Conservation (phyloP, 2,113 vertebrate species). For the Zonotrichia leucophrys region DNA sequence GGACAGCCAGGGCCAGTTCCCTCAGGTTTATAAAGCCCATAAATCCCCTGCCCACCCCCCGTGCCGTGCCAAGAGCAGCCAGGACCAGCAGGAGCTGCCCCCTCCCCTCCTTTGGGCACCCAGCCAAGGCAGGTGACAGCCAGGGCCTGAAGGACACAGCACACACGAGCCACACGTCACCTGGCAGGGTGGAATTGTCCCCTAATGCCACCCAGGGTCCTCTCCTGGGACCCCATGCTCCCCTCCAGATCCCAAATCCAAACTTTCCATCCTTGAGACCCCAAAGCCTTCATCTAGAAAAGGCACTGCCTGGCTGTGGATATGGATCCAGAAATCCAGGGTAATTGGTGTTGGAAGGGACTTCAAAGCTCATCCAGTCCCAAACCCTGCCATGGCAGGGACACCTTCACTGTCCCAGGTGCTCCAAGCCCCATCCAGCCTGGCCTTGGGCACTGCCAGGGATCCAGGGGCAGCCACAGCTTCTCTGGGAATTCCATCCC, state of each 20-base stretch:
- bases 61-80: background rate
- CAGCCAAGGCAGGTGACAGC: background rate
- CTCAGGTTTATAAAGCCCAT: constrained; percentile 33
- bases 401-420: background rate
- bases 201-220: accelerated
- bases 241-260: background rate
- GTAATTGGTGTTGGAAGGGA: background rate
- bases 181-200: accelerated
- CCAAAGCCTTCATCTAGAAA: background rate
- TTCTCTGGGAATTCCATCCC: too few species aligned
- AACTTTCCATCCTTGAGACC: background rate
- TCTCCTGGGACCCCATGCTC: accelerated
- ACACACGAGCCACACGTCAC: background rate
- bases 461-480: background rate
- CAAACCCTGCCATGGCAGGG: too few species aligned
- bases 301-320: background rate
- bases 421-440: accelerated
- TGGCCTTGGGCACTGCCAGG: background rate
- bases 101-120: background rate
- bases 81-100: background rate
- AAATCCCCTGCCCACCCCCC: background rate
- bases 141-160: background rate
- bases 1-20: accelerated
- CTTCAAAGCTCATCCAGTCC: accelerated
- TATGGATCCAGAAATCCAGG: background rate